Evolutionary conservation across 2,113 vertebrate species (phyloP).

Genomic region (Cinclus mexicanus): DNA sequence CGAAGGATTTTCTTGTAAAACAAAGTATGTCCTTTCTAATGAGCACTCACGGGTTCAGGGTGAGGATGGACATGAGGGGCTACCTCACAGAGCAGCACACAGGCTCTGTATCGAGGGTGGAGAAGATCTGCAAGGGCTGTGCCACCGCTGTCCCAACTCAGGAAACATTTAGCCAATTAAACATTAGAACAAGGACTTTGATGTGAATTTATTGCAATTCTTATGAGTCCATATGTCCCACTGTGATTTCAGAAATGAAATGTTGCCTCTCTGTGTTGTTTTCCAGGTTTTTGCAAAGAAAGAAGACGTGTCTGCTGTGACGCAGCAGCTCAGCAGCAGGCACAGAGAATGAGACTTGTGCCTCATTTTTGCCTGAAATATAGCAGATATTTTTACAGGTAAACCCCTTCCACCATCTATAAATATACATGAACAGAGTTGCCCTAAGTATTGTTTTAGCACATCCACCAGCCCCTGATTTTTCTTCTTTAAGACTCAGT

Average conservation of each 20-base stretch:
- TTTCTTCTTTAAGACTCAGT: not conserved
- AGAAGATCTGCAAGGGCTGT: not conserved
- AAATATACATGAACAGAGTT: not conserved
- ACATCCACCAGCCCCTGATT: not conserved
- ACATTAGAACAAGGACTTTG: not conserved
- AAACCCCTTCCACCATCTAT: not conserved
- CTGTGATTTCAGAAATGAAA: not conserved
- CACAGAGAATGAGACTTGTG: fast-evolving
- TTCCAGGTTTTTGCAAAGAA: not conserved
- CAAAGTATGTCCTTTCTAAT: not conserved
- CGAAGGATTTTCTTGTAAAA: not conserved
- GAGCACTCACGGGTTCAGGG: fast-evolving
- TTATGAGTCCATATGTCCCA: not conserved
- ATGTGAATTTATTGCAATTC: not conserved
- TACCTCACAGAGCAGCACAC: fast-evolving
- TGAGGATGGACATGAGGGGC: not conserved
- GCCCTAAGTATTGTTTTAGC: not conserved
- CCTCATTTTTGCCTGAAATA: not conserved
- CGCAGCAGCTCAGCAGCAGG: not conserved
- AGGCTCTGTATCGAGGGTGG: not conserved
- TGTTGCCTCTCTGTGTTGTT: not conserved
- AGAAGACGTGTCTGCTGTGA: not conserved
- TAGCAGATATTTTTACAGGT: not conserved
- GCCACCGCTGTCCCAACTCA: not conserved
- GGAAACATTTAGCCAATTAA: not conserved